These are phyloP conservation scores for Calliphora vicina DNA, from an alignment of 1,140 invertebrate genomes.

Conservation along the genomic window DNA sequence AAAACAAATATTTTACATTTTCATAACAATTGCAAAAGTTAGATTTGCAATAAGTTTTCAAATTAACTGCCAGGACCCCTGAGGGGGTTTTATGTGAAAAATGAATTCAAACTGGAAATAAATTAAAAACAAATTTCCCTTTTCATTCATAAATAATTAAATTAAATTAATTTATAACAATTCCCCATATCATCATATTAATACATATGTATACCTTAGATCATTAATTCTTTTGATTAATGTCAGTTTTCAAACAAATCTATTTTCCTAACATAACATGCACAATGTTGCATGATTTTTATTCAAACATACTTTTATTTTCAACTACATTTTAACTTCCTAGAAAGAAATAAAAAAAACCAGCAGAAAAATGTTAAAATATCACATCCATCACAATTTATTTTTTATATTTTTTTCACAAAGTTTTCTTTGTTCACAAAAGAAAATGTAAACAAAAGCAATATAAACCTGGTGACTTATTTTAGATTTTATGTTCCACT, in stretches of 20 bases:
- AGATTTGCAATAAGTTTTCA: no score
- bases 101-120: no score
- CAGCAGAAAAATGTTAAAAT: neutral
- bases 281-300: neutral
- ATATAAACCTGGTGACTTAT: conserved; percentile 7
- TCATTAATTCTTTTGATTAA: neutral
- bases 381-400: conserved; percentile 5
- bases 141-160: no score
- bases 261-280: neutral
- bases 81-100: no score
- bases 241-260: neutral
- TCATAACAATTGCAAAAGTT: no score
- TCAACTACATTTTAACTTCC: neutral
- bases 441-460: neutral
- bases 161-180: no score
- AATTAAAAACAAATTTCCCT: no score
- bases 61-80: no score
- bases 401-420: neutral
- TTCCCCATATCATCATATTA: no score
- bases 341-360: no score
- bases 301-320: neutral
- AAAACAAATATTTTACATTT: no score
- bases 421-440: neutral
- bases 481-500: neutral
- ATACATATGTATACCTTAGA: neutral